phyloP scores from a whole-genome alignment of 2,113 vertebrate genomes.

The Tachycineta bicolor region DNA sequence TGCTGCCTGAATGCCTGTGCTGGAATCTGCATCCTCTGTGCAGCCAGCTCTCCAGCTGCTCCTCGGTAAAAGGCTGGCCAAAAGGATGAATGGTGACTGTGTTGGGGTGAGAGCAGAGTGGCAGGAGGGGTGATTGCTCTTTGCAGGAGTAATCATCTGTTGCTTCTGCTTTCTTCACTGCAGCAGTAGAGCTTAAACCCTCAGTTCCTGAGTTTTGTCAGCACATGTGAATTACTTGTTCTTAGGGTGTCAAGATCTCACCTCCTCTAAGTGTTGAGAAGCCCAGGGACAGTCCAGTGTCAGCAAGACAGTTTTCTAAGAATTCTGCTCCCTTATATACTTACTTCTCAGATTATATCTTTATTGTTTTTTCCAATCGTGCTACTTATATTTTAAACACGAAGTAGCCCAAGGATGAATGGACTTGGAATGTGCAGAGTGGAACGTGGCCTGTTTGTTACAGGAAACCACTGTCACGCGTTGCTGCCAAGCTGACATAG shows the following conservation, averaged over 20 bases:
- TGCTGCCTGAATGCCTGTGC: background rate
- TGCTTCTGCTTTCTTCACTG: background rate
- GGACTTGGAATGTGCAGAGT: background rate
- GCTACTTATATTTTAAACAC: background rate
- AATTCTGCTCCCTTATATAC: background rate
- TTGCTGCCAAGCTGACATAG: slow-evolving; percentile 45
- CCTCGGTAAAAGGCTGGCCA: background rate
- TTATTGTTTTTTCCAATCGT: background rate
- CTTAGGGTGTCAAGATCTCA: background rate
- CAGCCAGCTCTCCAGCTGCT: background rate
- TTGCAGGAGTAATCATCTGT: background rate
- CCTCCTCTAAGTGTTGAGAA: background rate
- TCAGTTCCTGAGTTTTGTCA: background rate
- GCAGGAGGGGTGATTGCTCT: background rate
- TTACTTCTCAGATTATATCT: background rate
- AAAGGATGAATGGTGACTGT: background rate
- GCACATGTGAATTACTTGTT: background rate
- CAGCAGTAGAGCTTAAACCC: background rate
- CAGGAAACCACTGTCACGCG: slow-evolving; percentile 42
- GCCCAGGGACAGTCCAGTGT: background rate
- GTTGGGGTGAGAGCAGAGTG: background rate
- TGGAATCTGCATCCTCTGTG: background rate
- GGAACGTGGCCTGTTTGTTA: slow-evolving; percentile 38
- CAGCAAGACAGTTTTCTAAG: slow-evolving; percentile 4
- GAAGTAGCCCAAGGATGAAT: slow-evolving; percentile 21